Conservation (phyloP, 2,797 vertebrate genomes). For the Scomberomorus guttatus region DNA sequence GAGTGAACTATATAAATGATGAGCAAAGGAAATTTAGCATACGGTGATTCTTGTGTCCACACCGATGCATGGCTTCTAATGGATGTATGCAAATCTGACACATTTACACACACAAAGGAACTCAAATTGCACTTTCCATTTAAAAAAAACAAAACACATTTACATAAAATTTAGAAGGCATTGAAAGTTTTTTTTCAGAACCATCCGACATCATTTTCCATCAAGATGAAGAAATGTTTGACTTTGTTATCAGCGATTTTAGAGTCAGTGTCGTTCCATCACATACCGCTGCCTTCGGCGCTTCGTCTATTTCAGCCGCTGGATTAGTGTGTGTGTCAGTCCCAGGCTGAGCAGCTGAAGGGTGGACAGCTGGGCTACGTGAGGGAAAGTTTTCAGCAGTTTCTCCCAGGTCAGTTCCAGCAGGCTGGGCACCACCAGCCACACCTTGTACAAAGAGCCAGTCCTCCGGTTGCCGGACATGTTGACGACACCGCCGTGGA, state of each 20-base stretch:
- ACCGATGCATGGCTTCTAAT: slow-evolving; percentile 7
- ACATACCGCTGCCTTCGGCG: slow-evolving; percentile 19
- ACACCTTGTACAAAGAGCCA: slow-evolving; percentile 97
- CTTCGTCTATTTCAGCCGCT: slow-evolving; percentile 92
- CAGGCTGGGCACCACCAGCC: slow-evolving; percentile 96
- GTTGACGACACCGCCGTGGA: slow-evolving; percentile 97
- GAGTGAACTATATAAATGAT: neutral
- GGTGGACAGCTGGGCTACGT: slow-evolving; percentile 89
- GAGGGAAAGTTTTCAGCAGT: slow-evolving; percentile 92
- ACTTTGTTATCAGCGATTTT: slow-evolving; percentile 6
- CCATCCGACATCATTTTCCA: slow-evolving; percentile 31
- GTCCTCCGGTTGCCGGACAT: slow-evolving; percentile 96
- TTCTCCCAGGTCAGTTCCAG: slow-evolving; percentile 98
- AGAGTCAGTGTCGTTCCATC: slow-evolving; percentile 27
- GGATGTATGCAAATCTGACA: slow-evolving; percentile 33
- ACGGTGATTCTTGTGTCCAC: slow-evolving; percentile 15
- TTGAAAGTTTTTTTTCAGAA: slow-evolving; percentile 51
- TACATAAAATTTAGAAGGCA: slow-evolving; percentile 55
- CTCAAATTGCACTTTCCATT: slow-evolving; percentile 6
- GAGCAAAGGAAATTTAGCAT: slow-evolving; percentile 23
- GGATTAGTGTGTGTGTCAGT: slow-evolving; percentile 94
- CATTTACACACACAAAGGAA: slow-evolving; percentile 14
- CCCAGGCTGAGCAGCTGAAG: slow-evolving; percentile 94
- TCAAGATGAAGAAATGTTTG: neutral
- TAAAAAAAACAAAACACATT: slow-evolving; percentile 18